Conservation (phyloP, 37 sponge, comb jelly and placozoan species). For the Theonella swinhoei region DNA sequence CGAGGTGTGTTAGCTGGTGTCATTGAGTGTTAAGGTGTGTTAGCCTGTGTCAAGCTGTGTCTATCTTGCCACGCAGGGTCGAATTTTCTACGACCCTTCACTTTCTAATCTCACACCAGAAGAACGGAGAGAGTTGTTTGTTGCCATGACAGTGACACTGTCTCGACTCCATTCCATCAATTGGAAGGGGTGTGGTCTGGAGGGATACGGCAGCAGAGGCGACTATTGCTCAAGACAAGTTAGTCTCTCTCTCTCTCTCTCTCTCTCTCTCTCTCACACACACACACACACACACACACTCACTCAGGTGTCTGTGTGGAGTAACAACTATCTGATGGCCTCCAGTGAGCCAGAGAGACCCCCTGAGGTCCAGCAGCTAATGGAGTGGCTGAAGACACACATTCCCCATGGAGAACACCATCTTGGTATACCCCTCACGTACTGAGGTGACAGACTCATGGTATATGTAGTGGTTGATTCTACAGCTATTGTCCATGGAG, state of each 20-base stretch:
- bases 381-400: slow-evolving; percentile 63
- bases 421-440: slow-evolving; percentile 4
- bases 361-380: slow-evolving; percentile 57
- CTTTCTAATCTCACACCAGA: slow-evolving; percentile 47
- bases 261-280: too few relatives aligned
- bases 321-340: slow-evolving; percentile 52
- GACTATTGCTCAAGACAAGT: slow-evolving; percentile 70
- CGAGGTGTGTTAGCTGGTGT: slow-evolving; percentile 27
- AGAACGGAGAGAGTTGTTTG: slow-evolving; percentile 56
- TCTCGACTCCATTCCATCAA: slow-evolving; percentile 72
- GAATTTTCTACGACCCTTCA: slow-evolving; percentile 53
- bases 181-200: slow-evolving; percentile 58
- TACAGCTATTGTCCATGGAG: slow-evolving; percentile 83
- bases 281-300: too few relatives aligned
- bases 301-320: slow-evolving; percentile 64
- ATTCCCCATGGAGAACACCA: slow-evolving; percentile 44
- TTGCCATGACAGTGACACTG: slow-evolving; percentile 60
- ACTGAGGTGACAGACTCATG: not conserved
- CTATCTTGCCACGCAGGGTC: slow-evolving; percentile 35
- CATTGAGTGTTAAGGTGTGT: too few relatives aligned
- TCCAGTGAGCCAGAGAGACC: not conserved
- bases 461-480: not conserved
- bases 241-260: too few relatives aligned
- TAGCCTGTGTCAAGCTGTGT: not conserved
- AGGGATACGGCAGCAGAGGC: slow-evolving; percentile 57